Conservation (phyloP, 2,888 invertebrate genomes). For the Mythimna impura region DNA sequence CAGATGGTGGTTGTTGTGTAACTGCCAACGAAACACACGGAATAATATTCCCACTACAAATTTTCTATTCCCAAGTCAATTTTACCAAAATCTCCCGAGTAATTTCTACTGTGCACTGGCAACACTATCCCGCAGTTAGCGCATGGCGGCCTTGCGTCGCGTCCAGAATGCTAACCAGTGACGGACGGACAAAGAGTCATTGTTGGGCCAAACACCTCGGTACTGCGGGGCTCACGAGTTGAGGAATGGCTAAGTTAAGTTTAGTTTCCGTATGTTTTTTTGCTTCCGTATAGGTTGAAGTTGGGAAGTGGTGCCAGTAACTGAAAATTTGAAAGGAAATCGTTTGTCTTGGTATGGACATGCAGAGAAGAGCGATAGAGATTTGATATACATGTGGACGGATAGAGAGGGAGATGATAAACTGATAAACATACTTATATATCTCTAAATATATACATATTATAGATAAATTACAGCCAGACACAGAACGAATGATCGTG, state of each 20-base stretch:
- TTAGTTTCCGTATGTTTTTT: slow-evolving; percentile 1
- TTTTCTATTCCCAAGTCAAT: neutral
- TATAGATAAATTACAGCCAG: too few species aligned
- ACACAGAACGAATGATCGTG: too few species aligned
- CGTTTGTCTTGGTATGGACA: too few species aligned
- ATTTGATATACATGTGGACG: too few species aligned
- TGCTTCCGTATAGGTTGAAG: neutral
- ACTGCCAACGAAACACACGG: neutral
- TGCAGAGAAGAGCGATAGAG: too few species aligned
- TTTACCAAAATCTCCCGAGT: slow-evolving; percentile 33
- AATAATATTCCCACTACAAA: neutral
- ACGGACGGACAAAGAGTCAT: slow-evolving; percentile 71
- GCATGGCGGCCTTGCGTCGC: slow-evolving; percentile 69
- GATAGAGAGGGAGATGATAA: too few species aligned
- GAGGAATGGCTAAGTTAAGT: slow-evolving; percentile 26
- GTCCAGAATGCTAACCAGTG: slow-evolving; percentile 68
- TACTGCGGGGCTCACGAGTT: slow-evolving; percentile 38
- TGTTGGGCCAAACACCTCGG: slow-evolving; percentile 68
- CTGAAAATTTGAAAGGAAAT: too few species aligned
- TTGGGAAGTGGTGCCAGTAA: too few species aligned
- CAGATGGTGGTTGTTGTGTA: neutral
- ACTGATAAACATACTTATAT: too few species aligned
- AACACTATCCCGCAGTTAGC: slow-evolving; percentile 57
- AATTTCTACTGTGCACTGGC: slow-evolving; percentile 43
- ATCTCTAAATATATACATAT: too few species aligned